Conservation (phyloP, 2,888 invertebrate species). For the Eudasyphora cyanicolor region DNA sequence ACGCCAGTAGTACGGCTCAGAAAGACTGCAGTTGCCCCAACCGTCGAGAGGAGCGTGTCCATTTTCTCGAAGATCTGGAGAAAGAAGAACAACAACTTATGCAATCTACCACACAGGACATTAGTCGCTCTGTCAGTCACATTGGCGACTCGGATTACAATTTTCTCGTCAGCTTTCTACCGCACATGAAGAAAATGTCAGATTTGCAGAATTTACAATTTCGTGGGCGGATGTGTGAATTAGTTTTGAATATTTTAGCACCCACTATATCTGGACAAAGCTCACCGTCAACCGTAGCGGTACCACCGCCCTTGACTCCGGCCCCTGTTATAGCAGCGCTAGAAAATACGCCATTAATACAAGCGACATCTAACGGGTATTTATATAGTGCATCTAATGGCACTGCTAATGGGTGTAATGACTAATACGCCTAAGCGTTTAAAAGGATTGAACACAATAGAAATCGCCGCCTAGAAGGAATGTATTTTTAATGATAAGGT, state of each 20-base stretch:
- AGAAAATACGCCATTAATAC: background rate
- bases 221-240: slow-evolving; percentile 74
- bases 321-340: background rate
- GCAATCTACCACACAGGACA: slow-evolving; percentile 73
- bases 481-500: no score
- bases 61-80: slow-evolving; percentile 72
- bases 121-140: slow-evolving; percentile 71
- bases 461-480: no score
- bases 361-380: background rate
- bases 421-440: no score
- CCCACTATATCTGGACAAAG: slow-evolving; percentile 20
- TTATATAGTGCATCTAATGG: background rate
- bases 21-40: slow-evolving; percentile 71
- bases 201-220: slow-evolving; percentile 74
- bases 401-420: background rate
- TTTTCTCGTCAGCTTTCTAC: slow-evolving; percentile 75
- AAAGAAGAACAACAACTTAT: slow-evolving; percentile 75
- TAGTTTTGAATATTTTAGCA: slow-evolving; percentile 71
- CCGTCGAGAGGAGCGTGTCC: slow-evolving; percentile 73
- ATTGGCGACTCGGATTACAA: slow-evolving; percentile 76
- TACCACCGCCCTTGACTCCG: background rate
- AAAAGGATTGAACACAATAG: no score
- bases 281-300: no score
- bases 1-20: background rate
- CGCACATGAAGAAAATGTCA: slow-evolving; percentile 76